Base-by-base conservation (phyloP, 2,888 invertebrate genomes). In the Spodoptera exigua region DNA sequence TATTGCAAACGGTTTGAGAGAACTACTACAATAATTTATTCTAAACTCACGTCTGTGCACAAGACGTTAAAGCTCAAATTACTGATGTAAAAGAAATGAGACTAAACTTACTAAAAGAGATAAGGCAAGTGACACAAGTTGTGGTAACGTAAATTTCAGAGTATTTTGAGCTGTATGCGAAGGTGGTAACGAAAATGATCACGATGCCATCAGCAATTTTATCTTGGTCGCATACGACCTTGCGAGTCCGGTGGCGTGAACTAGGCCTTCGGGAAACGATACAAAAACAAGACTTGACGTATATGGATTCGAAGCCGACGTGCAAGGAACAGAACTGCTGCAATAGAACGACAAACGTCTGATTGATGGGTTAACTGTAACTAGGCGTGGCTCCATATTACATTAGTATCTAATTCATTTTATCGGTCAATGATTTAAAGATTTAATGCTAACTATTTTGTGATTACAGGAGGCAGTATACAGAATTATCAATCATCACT, bases 321-420 rank as follows among this genome's bases (percentile, higher is more conserved):
- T 79, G 83, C 81, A 84, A 82, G 87, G 85, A 70, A 83, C 84
- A 86, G 81, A 81, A 82, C 84, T 76, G 83, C 84, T 76, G 83
- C 86, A 82, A 86, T 82, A 80, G 80, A 78, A 79, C 81, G 75
- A 79, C 79, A 81, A 82, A 80, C 80, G 76, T 73, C 83, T 88
- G 91, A 90, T 90, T 86, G 89, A 90, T 91, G 79, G 88, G 70
- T 79, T 91, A 91, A 92, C 92, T 89, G 91, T 91, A 88, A 78
- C 81, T 76, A 81, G 84, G 82, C 77, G 82, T 80, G 83, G 81
- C 77, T 72, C 69, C 76, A 78, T 74, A 71, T 69, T 73, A 81
- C 78, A 74, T 61, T 73, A 71, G 75, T 76, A 73, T 74, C 66
- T 75, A 77, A 81, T 85, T 79, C 79, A 79, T 78, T 75, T 81